Base-by-base conservation (phyloP, 2,888 invertebrate genomes). In the Aspidiotus rigidus region DNA sequence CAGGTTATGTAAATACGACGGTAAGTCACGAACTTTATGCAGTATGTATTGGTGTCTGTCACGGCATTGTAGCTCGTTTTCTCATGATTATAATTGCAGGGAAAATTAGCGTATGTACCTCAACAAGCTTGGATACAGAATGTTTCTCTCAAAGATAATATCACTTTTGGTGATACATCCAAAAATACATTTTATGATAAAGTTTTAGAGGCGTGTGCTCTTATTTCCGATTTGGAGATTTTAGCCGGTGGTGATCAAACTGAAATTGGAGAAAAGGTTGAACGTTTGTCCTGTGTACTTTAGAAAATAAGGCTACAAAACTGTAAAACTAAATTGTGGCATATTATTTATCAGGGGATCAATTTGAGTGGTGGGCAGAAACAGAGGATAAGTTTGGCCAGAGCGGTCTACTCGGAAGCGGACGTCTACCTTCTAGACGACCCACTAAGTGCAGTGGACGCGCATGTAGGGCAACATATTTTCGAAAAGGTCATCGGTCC, bases 61-160 rank as follows among this genome's bases (percentile, higher is more conserved):
- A 28, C 28, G 28, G 28, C 28, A 28, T 28, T 28, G 28, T 28
- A 28, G 28, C 28, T 28, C 5, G 28, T 28, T 28, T 28, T 28
- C 1, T 28, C 28, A 28, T 53, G 13, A 60, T 57, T 64, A 71
- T 57, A 40, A 28, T 56, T 64, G 60, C 59, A 74, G 80, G 85
- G 86, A n/a, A 77, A 79, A 2, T 77, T 84, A 16, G 94, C 94
- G 0, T 95, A 93, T 78, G 93, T 94, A 1, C 86, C 95, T 0
- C 96, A 96, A 76, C 93, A 94, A 79, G 94, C 97, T 0, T 98
- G 98, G 98, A 97, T 98, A 70, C 97, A 97, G 79, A 98, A 98
- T 80, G 90, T 91, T 5, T 93, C 95, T 0, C 79, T 98, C 40
- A 86, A 88, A 75, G 90, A 96, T 76, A 98, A 98, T 79, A 92